Conservation (phyloP, 2,113 vertebrate genomes). For the Ciconia boyciana region DNA sequence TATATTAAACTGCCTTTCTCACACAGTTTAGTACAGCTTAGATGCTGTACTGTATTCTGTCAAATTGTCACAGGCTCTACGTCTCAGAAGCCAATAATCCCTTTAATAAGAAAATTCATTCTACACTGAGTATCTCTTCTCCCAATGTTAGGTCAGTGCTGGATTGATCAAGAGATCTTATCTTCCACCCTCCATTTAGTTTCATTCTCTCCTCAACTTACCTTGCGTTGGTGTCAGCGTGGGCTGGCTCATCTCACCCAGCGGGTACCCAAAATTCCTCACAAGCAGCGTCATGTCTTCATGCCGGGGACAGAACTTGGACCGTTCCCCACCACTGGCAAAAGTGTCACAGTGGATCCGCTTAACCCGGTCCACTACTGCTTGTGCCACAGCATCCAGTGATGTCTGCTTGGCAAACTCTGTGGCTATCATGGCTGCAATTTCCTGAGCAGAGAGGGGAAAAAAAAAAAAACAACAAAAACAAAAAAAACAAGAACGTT, state of each 20-base stretch:
- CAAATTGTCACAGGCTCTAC: background rate
- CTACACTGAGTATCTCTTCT: background rate
- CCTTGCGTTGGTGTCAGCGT: conserved; percentile 84
- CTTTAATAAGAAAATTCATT: background rate
- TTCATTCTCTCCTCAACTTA: conserved; percentile 44
- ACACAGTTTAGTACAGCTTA: background rate
- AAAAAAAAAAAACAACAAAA: too few relatives aligned
- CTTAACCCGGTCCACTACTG: conserved; percentile 92
- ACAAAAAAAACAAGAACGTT: background rate
- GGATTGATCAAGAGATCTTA: background rate
- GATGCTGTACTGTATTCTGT: background rate
- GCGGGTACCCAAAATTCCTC: conserved; percentile 88
- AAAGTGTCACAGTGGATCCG: conserved; percentile 92
- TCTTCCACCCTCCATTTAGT: background rate
- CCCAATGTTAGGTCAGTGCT: background rate
- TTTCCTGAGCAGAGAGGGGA: conserved; percentile 75
- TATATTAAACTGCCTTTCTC: background rate
- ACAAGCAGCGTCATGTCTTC: conserved; percentile 98
- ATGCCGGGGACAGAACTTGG: conserved; percentile 85
- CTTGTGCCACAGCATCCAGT: conserved; percentile 90
- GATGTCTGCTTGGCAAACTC: conserved; percentile 92
- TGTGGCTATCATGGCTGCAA: conserved; percentile 95
- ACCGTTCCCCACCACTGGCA: conserved; percentile 87
- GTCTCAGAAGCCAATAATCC: background rate
- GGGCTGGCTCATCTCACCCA: conserved; percentile 83